Base-by-base conservation (phyloP, 2,113 vertebrate species). In the Proteles cristata region DNA sequence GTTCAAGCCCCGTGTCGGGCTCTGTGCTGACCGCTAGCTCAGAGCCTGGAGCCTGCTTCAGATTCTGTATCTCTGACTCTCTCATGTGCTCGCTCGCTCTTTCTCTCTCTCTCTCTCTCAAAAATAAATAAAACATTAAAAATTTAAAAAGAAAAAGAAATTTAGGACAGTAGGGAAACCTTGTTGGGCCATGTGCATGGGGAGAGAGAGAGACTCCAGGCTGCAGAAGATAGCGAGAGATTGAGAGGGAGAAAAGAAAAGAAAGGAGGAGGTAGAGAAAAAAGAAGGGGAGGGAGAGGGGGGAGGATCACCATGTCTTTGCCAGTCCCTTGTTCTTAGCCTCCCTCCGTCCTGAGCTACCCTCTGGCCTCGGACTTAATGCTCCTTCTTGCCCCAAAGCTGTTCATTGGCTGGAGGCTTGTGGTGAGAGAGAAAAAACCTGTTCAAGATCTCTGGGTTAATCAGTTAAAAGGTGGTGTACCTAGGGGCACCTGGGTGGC, bases 171-270 rank as follows among this genome's bases (percentile, higher is more conserved):
- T 26, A 28, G n/a, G 14, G 77, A 63, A 73, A 53, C 1, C 23
- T 33, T 11, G 2, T 5, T 19, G 31, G 53, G 61, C 7, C 43
- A 0, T 1, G 43, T 48, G 21, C 5, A 1, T n/a, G 65, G 28
- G 25, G 12, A 68, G 31, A 26, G 43, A 26, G 43, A 69, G 43
- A 85, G 19, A 69, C 58, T 55, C 65, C 10, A 4, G 79, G 43
- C 55, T 90, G 26, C 28, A 43, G 79, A 21, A 19, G 31, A 16
- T 7, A 11, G 16, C 14, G 14, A 4, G 35, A 55, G 66, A 58
- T 48, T 8, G 35, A 11, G 33, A n/a, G 50, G 61, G 53, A 14
- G 16, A 26, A 15, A 14, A 14, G 16, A 26, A 15, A 14, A 23
- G 31, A 43, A 31, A n/a, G 21, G 31, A 23, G 12, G 11, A 28